phyloP scores from a whole-genome alignment of 2,797 vertebrate genomes.

The Bradypodion ventrale region DNA sequence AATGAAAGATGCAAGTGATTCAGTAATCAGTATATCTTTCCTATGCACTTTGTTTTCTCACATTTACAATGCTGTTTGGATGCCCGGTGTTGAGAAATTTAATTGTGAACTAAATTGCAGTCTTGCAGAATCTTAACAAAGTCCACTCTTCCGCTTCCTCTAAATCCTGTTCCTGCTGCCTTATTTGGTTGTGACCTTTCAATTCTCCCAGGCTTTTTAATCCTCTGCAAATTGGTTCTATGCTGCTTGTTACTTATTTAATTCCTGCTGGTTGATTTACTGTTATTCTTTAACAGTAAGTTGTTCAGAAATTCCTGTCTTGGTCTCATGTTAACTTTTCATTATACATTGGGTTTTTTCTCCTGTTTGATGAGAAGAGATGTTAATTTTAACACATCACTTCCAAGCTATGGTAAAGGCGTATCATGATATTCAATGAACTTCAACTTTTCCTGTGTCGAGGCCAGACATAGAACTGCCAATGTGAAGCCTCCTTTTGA shows the following conservation, averaged over 20 bases:
- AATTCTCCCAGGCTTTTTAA: neutral
- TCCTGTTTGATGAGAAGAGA: no score
- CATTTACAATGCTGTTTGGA: neutral
- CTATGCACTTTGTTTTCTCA: neutral
- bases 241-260: neutral
- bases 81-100: neutral
- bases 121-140: neutral
- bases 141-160: neutral
- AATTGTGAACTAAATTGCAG: neutral
- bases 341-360: no score
- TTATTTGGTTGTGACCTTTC: neutral
- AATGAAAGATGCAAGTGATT: no score
- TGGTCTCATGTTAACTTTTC: neutral
- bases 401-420: no score
- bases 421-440: no score
- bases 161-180: neutral
- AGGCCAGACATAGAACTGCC: no score
- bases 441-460: no score
- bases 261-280: neutral
- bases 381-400: no score
- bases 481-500: no score
- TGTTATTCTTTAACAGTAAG: neutral
- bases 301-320: no score
- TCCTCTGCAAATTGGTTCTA: neutral
- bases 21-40: no score